Percentiles rank a stretch among this genome's conserved stretches.
Conservation (phyloP, 2,888 invertebrate species). For the Ctenicera cuprea region DNA sequence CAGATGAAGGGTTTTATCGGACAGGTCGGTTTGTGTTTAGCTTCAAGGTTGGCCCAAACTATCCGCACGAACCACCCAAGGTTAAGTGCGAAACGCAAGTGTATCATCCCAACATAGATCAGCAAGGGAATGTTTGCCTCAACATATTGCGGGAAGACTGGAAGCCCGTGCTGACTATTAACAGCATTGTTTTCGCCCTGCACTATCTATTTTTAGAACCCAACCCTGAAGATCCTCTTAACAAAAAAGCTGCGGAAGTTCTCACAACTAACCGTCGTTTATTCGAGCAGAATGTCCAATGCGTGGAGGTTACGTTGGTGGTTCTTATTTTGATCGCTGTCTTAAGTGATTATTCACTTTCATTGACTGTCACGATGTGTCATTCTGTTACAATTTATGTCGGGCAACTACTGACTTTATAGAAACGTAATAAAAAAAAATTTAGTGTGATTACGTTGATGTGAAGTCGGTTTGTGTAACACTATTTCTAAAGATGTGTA, state of each 20-base stretch:
- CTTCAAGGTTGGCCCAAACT: constrained; percentile 98
- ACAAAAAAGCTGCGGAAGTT: constrained; percentile 98
- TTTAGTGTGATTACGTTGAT: constrained; percentile 9
- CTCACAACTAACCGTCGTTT: constrained; percentile 94
- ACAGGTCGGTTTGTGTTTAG: constrained; percentile 96
- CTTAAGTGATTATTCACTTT: constrained; percentile 83
- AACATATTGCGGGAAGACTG: constrained; percentile 99
- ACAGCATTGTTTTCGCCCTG: constrained; percentile 97
- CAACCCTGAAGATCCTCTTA: constrained; percentile 98
- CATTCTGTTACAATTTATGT: constrained; percentile 49
- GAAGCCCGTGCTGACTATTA: constrained; percentile 98
- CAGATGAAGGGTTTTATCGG: constrained; percentile 98
- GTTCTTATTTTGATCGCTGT: constrained; percentile 96
- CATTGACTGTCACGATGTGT: constrained; percentile 43
- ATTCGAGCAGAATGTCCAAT: constrained; percentile 98
- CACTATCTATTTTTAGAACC: constrained; percentile 99
- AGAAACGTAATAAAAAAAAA: constrained; percentile 19
- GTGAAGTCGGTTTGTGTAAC: constrained; percentile 25
- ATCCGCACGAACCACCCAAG: constrained; percentile 98
- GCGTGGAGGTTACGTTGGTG: constrained; percentile 96
- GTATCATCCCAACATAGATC: constrained; percentile 98
- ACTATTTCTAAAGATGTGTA: constrained; percentile 28
- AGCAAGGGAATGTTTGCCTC: constrained; percentile 97
- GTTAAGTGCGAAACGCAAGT: constrained; percentile 98
- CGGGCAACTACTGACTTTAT: constrained; percentile 38